Percentiles rank a stretch among this genome's conserved stretches.
phyloP scores from a whole-genome alignment of 2,113 vertebrate genomes.

The Hiodon alosoides region DNA sequence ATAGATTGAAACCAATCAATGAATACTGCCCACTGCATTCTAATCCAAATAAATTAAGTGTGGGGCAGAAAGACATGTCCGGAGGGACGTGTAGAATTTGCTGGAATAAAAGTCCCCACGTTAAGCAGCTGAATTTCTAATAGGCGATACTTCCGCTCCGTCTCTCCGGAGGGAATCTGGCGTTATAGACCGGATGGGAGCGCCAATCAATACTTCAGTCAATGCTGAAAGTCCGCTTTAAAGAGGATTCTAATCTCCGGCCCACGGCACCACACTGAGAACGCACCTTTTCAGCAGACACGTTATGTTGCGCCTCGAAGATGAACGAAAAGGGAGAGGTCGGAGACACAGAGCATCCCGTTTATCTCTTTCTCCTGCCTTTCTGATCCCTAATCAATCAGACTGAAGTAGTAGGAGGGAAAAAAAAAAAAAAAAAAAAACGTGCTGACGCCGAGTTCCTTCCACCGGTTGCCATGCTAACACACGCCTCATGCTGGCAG shows the following conservation, averaged over 20 bases:
- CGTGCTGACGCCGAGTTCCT: neutral
- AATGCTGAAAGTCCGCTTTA: neutral
- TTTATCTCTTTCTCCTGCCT: neutral
- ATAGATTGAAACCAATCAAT: neutral
- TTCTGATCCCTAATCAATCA: neutral
- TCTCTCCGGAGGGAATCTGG: neutral
- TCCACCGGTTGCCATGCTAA: neutral
- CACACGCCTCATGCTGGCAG: conserved; percentile 2
- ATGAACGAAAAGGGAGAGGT: no score
- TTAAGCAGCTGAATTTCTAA: neutral
- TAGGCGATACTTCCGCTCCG: no score
- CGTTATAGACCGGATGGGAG: neutral
- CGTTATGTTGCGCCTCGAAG: neutral
- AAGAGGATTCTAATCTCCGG: neutral
- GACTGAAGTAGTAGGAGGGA: neutral
- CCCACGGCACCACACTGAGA: neutral
- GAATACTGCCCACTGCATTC: neutral
- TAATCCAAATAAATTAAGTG: neutral
- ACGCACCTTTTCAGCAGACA: neutral
- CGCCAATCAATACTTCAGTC: conserved; percentile 1
- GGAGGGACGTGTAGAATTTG: neutral
- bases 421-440: neutral
- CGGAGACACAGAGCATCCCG: no score
- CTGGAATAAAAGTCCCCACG: neutral
- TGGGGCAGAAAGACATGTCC: neutral